A percentile compares a stretch with the other conserved stretches of the same genome.
Conservation (phyloP, 2,113 vertebrate species). For the Chaetura pelagica region DNA sequence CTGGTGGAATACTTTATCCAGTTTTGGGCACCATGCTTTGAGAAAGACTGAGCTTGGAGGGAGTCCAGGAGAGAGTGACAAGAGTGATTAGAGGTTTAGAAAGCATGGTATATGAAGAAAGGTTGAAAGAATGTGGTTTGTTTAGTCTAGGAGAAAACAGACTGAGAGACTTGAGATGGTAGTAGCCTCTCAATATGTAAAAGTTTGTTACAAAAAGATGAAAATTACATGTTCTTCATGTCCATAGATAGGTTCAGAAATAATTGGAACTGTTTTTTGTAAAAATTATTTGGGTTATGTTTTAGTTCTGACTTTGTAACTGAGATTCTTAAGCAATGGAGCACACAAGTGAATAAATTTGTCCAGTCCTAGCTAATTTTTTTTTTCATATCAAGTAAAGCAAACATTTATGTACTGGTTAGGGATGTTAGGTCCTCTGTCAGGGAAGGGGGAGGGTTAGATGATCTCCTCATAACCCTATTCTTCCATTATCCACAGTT, state of each 20-base stretch:
- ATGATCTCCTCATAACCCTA: neutral
- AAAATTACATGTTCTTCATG: neutral
- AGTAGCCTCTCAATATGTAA: neutral
- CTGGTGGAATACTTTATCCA: conserved; percentile 25
- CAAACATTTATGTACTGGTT: neutral
- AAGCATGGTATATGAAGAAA: conserved; percentile 36
- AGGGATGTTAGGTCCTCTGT: neutral
- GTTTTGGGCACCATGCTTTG: conserved; percentile 27
- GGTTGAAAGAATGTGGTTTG: conserved; percentile 56
- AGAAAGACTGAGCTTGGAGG: conserved; percentile 18
- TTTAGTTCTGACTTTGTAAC: neutral
- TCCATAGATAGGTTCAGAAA: neutral
- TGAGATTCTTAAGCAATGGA: neutral
- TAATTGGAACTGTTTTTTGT: neutral
- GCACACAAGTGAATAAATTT: neutral
- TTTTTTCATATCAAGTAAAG: neutral
- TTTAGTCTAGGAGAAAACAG: conserved; percentile 58
- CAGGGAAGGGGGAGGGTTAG: neutral
- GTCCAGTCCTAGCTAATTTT: neutral
- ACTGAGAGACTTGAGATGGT: neutral
- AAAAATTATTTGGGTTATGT: neutral
- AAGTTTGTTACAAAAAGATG: neutral
- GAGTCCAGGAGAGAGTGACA: conserved; percentile 48
- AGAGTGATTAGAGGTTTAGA: conserved; percentile 56
- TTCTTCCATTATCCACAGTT: neutral